These are phyloP conservation scores for Hipparchia semele DNA, from an alignment of 2,888 invertebrate species.

Conservation along the genomic window DNA sequence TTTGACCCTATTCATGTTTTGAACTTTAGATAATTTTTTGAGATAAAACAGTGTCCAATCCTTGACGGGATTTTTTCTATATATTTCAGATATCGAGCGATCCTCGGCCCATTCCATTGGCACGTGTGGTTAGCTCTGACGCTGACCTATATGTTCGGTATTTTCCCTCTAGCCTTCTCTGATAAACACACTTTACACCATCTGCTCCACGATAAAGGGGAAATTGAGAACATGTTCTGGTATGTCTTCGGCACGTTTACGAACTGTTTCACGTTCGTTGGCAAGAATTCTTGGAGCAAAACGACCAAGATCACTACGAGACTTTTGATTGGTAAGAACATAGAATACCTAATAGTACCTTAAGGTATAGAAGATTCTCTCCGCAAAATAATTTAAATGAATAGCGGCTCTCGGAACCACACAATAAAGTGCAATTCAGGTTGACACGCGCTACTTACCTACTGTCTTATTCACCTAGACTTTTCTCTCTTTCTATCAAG, in stretches of 20 bases:
- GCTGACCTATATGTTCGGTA: conserved; percentile 87
- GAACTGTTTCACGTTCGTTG: conserved; percentile 89
- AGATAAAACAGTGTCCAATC: no score
- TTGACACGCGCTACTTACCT: no score
- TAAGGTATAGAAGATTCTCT: no score
- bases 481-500: no score
- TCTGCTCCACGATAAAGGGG: conserved; percentile 86
- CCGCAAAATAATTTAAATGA: no score
- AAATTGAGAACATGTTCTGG: conserved; percentile 94
- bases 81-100: conserved; percentile 87
- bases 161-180: conserved; percentile 89
- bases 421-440: no score
- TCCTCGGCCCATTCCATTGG: conserved; percentile 93
- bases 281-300: conserved; percentile 87
- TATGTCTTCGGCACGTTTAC: conserved; percentile 94
- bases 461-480: no score
- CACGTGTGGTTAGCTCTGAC: conserved; percentile 90
- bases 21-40: no score
- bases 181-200: conserved; percentile 87
- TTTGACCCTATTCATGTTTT: no score
- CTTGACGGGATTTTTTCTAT: not conserved
- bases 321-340: conserved; percentile 86
- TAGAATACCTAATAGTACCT: not conserved
- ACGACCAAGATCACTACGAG: conserved; percentile 87
- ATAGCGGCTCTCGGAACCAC: no score